These are phyloP conservation scores for Rousettus madagascariensis DNA, from an alignment of 2,797 vertebrate species.

Conservation along the genomic window DNA sequence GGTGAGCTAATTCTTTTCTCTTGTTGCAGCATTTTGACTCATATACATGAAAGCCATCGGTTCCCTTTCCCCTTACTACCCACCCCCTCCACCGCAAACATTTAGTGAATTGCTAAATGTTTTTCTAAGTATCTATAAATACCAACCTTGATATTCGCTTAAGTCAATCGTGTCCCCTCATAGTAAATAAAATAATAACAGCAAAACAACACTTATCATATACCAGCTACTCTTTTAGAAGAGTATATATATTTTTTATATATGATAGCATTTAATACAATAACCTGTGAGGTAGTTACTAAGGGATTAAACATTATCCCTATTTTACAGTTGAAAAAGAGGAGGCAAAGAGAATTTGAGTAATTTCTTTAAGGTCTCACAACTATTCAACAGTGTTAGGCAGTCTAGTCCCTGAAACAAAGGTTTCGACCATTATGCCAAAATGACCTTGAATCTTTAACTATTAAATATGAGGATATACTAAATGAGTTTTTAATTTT, in stretches of 20 bases:
- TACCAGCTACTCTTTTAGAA: neutral
- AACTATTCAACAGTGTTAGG: neutral
- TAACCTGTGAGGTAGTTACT: neutral
- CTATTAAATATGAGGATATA: neutral
- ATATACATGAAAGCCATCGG: fast-evolving
- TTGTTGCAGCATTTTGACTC: neutral
- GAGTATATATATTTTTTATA: neutral
- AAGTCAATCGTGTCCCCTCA: neutral
- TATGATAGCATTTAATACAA: neutral
- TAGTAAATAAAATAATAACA: neutral
- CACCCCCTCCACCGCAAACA: neutral
- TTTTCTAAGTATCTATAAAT: neutral
- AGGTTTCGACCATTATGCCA: neutral
- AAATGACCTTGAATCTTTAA: neutral
- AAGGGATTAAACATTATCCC: neutral
- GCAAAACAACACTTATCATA: neutral
- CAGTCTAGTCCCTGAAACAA: neutral
- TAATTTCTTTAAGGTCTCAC: neutral
- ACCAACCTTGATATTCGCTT: neutral
- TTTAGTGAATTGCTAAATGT: neutral
- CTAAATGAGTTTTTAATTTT: neutral
- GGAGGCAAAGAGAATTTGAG: neutral
- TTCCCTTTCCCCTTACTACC: neutral
- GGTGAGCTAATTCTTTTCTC: neutral
- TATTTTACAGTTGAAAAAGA: neutral